Percentiles rank a stretch among this genome's conserved stretches.
Evolutionary conservation across 1,140 invertebrate genomes (phyloP).

Genomic region (Luehdorfia chinensis): DNA sequence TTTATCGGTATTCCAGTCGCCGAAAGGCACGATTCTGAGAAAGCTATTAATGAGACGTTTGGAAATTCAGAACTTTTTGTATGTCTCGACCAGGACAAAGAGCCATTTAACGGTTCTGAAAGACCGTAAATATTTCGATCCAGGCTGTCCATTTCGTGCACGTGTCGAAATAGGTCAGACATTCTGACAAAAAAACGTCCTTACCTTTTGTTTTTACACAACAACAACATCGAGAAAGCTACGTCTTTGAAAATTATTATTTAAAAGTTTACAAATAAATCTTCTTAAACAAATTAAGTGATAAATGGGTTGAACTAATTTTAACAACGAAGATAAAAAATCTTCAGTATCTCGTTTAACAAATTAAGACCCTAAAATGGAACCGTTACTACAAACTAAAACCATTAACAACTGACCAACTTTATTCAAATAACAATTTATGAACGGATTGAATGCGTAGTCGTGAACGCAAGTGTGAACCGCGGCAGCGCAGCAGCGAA

Average conservation of each 20-base stretch:
- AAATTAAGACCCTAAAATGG: not conserved
- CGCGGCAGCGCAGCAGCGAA: constrained; percentile 19
- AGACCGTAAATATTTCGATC: constrained; percentile 25
- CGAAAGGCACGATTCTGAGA: constrained; percentile 36
- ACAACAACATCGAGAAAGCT: not conserved
- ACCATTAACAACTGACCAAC: not conserved
- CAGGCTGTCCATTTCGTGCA: constrained; percentile 27
- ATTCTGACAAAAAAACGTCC: constrained; percentile 10
- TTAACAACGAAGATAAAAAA: too few species aligned
- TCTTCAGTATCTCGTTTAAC: too few species aligned
- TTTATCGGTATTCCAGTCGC: constrained; percentile 15
- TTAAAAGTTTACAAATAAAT: too few species aligned
- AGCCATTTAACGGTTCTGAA: constrained; percentile 45
- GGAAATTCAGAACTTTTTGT: constrained; percentile 53
- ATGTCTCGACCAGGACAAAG: constrained; percentile 57
- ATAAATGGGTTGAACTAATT: too few species aligned
- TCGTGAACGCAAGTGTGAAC: not conserved
- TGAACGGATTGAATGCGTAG: constrained; percentile 2
- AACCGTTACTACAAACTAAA: constrained; percentile 5
- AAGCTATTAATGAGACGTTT: constrained; percentile 38
- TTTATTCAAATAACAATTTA: constrained; percentile 5
- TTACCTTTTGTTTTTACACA: constrained; percentile 7
- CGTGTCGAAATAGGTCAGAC: constrained; percentile 47
- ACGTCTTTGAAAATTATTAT: too few species aligned
- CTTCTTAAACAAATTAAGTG: too few species aligned